phyloP scores from a whole-genome alignment of 2,888 invertebrate genomes.

The Agonopterix alstromeriana region DNA sequence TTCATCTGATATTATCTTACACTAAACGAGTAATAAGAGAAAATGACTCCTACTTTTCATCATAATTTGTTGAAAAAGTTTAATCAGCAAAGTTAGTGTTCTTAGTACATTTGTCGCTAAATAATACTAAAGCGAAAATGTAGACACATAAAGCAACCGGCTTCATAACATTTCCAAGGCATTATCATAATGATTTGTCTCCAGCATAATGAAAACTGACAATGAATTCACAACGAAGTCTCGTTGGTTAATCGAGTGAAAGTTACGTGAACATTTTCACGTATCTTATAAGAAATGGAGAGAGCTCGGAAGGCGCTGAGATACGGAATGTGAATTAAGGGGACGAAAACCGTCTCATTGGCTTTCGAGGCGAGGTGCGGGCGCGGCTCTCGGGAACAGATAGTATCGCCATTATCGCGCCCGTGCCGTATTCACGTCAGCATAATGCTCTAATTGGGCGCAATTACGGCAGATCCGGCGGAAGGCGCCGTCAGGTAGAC shows the following conservation, averaged over 20 bases:
- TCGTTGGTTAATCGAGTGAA: conserved; percentile 64
- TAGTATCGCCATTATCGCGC: conserved; percentile 70
- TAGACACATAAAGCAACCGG: conserved; percentile 10
- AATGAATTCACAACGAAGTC: conserved; percentile 51
- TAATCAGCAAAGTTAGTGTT: not conserved
- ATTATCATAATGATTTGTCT: conserved; percentile 41
- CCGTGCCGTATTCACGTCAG: conserved; percentile 73
- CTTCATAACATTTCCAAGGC: conserved; percentile 30
- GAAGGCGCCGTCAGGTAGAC: conserved; percentile 68
- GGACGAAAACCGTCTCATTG: conserved; percentile 52
- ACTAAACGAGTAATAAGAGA: no score
- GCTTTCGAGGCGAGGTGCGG: conserved; percentile 29
- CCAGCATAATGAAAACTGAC: conserved; percentile 48
- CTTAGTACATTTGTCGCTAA: not conserved
- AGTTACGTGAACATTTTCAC: conserved; percentile 62
- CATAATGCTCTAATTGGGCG: conserved; percentile 75
- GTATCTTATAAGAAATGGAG: conserved; percentile 56
- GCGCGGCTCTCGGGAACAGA: conserved; percentile 35
- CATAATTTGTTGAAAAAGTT: no score
- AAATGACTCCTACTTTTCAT: no score
- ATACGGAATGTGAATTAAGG: conserved; percentile 63
- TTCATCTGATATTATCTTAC: no score
- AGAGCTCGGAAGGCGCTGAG: conserved; percentile 48
- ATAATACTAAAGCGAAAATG: conserved; percentile 1
- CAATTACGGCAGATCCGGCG: conserved; percentile 69